phyloP scores from a whole-genome alignment of 92 coral and sea anemone species.

The Bergia puertoricense region DNA sequence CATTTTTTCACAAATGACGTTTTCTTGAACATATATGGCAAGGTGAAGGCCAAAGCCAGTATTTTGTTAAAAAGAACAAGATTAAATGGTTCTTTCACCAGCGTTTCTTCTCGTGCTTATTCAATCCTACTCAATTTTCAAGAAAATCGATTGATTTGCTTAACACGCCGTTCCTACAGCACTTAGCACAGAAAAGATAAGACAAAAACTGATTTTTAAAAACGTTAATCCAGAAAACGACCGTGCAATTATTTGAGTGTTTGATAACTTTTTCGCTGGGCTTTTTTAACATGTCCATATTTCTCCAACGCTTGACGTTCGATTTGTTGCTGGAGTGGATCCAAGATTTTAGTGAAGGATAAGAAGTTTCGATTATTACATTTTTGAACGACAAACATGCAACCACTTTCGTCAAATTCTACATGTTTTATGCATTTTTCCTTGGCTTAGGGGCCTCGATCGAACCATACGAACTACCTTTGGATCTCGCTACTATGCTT shows the following conservation, averaged over 20 bases:
- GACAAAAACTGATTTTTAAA: not conserved
- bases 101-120: not conserved
- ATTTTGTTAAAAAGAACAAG: not conserved
- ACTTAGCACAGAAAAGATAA: not conserved
- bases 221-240: not conserved
- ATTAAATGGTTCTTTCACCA: not conserved
- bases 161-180: not conserved
- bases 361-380: too few species aligned
- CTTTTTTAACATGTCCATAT: not conserved
- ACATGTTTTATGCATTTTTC: too few species aligned
- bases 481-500: too few species aligned
- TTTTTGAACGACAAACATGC: too few species aligned
- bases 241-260: not conserved
- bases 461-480: too few species aligned
- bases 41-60: too few species aligned
- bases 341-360: too few species aligned
- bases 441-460: too few species aligned
- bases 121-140: not conserved
- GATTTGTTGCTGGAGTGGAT: not conserved
- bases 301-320: not conserved
- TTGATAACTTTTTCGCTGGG: not conserved
- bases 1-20: slow-evolving; percentile 8
- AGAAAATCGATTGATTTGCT: not conserved
- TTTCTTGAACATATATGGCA: not conserved
- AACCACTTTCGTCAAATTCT: too few species aligned